Evolutionary conservation across 2,113 vertebrate genomes (phyloP).

Genomic region (Todiramphus saurophagus): DNA sequence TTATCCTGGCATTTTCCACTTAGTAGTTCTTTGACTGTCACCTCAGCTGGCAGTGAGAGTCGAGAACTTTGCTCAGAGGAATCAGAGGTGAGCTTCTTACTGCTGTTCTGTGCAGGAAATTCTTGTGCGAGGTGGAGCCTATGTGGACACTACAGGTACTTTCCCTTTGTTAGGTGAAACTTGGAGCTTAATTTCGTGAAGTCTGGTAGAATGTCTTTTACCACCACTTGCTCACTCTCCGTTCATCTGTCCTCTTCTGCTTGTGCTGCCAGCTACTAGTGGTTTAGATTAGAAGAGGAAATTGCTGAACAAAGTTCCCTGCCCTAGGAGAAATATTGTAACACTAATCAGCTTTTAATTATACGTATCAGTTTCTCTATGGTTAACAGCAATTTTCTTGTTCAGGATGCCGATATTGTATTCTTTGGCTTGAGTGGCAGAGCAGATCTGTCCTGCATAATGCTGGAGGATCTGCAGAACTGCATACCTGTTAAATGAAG

Average conservation of each 20-base stretch:
- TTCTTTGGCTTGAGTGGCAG: background rate
- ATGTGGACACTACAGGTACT: accelerated
- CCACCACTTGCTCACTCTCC: accelerated
- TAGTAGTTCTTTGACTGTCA: background rate
- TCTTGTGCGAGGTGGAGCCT: background rate
- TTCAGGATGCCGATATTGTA: background rate
- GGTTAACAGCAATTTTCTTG: background rate
- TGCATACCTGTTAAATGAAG: background rate
- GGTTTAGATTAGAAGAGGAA: slow-evolving; percentile 1
- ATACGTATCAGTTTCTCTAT: background rate
- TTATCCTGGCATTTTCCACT: background rate
- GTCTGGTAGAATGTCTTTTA: background rate
- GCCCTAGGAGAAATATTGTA: slow-evolving; percentile 24
- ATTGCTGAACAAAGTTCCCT: background rate
- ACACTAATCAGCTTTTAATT: slow-evolving; percentile 41
- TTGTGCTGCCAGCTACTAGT: background rate
- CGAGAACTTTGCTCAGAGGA: background rate
- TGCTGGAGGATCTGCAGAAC: background rate
- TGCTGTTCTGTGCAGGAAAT: background rate
- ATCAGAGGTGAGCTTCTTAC: background rate
- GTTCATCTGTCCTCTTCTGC: background rate
- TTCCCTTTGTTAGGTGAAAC: background rate
- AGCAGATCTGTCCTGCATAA: background rate
- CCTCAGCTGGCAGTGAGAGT: background rate
- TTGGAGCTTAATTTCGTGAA: background rate